Percentiles rank a stretch among this genome's conserved stretches.
Evolutionary conservation across 1,140 invertebrate species (phyloP).

Genomic region (Brachystomella parvula): DNA sequence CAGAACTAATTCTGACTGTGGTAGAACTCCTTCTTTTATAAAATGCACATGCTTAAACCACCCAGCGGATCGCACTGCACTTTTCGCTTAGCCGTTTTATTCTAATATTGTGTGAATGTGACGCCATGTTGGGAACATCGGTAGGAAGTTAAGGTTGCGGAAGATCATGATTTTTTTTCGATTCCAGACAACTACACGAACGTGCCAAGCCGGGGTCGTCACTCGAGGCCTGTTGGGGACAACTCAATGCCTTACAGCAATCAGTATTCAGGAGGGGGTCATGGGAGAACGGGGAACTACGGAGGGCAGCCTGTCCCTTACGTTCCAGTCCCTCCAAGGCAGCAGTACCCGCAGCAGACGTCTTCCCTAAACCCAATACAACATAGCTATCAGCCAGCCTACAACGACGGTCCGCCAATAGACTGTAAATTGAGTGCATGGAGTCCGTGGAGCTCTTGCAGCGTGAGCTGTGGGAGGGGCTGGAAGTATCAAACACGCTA

Average conservation of each 20-base stretch:
- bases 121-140: no score
- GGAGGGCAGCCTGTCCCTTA: background rate
- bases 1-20: background rate
- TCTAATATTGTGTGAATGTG: no score
- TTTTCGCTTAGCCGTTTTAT: no score
- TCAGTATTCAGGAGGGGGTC: background rate
- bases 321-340: background rate
- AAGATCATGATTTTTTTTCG: no score
- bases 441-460: slow-evolving; percentile 69
- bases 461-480: slow-evolving; percentile 67
- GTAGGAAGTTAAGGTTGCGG: no score
- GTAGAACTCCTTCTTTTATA: no score
- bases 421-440: slow-evolving; percentile 61
- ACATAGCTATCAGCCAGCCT: background rate
- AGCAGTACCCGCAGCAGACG: background rate
- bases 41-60: no score
- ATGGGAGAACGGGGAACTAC: background rate
- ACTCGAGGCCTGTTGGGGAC: background rate
- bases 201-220: background rate
- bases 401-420: slow-evolving; percentile 45
- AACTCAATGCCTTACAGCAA: background rate
- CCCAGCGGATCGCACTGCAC: no score
- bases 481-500: slow-evolving; percentile 36
- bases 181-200: background rate
- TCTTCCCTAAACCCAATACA: background rate